Evolutionary conservation across 2,797 vertebrate genomes (phyloP), one percentile per base, ranked within the genome.

Genomic region (Mallotus villosus): DNA sequence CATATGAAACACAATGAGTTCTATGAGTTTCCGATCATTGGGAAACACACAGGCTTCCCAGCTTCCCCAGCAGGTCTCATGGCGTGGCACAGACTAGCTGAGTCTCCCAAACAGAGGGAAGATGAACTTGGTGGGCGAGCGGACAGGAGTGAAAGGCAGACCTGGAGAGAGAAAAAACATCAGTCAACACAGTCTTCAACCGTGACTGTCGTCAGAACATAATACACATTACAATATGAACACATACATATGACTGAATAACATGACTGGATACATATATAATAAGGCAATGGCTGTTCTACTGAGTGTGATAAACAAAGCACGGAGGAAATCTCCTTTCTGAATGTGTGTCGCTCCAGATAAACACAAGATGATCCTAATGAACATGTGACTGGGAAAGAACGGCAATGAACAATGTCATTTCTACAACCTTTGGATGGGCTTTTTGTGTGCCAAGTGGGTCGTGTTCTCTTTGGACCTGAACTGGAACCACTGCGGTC

Each of bases 101-200:
- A 71, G 2, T 85, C 76, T 2, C 80, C 70, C 29, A 83, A 74
- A 88, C 66, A 91, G 16, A 41, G 89, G 86, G 73, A 88, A 90
- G 66, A 69, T 53, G 65, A 81, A 12, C n/a, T 78, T 68, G 41
- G 41, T 14, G 80, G 59, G 14, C 69, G 53, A 2, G 4, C 53
- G 1, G 72, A 70, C 41, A 65, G 62, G 57, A 75, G 14, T 0
- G 61, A 71, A 65, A 70, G 72, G n/a, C 16, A 70, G 4, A 70
- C 77, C 89, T 92, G 80, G 63, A 78, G 14, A 80, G 46, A 76
- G 19, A 3, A 22, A 24, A 67, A 22, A 59, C 51, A 17, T 3
- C 58, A 46, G 51, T 21, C 41, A 16, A 25, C n/a, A 37, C 16
- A 1, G 5, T 12, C 2, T 60, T 24, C 24, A 25, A 9, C 2